phyloP scores from a whole-genome alignment of 2,113 vertebrate genomes.

The Calidris pygmaea region DNA sequence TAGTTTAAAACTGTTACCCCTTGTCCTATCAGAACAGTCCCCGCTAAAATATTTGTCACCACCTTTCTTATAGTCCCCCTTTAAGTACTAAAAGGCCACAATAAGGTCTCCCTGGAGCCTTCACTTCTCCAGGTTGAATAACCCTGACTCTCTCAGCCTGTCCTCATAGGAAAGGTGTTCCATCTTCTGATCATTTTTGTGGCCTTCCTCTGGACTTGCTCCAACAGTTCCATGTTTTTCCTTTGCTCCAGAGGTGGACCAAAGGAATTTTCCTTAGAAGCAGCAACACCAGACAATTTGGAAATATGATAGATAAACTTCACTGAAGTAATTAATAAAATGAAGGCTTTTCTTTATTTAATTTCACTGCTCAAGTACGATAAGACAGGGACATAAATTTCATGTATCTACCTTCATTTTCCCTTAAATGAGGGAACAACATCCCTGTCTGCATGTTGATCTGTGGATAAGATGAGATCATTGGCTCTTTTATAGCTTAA shows the following conservation, averaged over 20 bases:
- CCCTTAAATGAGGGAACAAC: background rate
- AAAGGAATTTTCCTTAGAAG: background rate
- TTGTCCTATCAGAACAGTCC: background rate
- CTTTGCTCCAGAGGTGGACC: background rate
- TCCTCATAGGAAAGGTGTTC: background rate
- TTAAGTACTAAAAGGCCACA: background rate
- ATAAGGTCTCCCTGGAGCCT: background rate
- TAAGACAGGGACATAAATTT: background rate
- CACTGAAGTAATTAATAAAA: background rate
- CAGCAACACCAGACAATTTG: background rate
- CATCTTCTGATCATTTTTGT: background rate
- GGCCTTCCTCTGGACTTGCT: background rate
- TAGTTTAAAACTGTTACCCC: background rate
- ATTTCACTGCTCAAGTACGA: background rate
- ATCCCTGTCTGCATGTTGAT: background rate
- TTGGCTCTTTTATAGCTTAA: background rate
- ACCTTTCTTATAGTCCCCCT: background rate
- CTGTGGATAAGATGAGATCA: background rate
- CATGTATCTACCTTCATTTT: background rate
- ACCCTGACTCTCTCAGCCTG: background rate
- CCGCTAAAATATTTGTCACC: background rate
- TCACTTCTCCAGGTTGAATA: background rate
- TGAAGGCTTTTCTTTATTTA: background rate
- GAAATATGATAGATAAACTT: background rate
- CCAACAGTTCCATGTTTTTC: background rate